Evolutionary conservation across 2,113 vertebrate genomes (phyloP).

Genomic region (Benitochromis conjunctus): DNA sequence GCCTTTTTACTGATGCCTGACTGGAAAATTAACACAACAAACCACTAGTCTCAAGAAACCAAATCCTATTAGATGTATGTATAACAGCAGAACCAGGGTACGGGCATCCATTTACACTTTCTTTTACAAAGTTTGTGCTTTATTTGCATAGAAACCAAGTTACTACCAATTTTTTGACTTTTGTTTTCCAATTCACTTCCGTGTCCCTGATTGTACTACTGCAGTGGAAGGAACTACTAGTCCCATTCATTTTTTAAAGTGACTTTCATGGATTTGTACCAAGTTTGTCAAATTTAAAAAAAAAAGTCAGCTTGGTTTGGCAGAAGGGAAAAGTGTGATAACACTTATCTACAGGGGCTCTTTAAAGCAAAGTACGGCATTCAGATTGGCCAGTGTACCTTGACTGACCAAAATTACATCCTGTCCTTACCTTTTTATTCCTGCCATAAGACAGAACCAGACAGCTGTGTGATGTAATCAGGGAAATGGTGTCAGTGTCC

Average conservation of each 20-base stretch:
- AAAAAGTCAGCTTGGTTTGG: background rate
- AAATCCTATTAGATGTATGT: no score
- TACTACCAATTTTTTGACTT: background rate
- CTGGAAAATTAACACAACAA: background rate
- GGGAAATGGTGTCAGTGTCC: conserved; percentile 14
- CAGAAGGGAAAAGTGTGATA: background rate
- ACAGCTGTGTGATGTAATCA: conserved; percentile 9
- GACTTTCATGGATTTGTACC: background rate
- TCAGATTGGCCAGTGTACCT: background rate
- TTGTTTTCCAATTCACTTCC: background rate
- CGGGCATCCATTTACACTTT: background rate
- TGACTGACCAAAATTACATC: conserved; percentile 6
- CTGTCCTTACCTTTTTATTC: background rate
- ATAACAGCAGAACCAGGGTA: background rate
- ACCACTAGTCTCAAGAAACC: background rate
- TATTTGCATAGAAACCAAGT: background rate
- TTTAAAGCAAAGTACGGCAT: background rate
- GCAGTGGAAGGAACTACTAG: background rate
- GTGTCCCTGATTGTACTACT: background rate
- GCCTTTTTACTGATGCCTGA: background rate
- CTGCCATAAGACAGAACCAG: background rate
- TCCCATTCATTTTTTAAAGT: background rate
- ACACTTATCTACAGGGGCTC: background rate
- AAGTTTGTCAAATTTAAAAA: background rate
- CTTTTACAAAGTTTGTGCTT: background rate